Evolutionary conservation across 2,888 invertebrate genomes (phyloP).

Genomic region (Macropis europaea): DNA sequence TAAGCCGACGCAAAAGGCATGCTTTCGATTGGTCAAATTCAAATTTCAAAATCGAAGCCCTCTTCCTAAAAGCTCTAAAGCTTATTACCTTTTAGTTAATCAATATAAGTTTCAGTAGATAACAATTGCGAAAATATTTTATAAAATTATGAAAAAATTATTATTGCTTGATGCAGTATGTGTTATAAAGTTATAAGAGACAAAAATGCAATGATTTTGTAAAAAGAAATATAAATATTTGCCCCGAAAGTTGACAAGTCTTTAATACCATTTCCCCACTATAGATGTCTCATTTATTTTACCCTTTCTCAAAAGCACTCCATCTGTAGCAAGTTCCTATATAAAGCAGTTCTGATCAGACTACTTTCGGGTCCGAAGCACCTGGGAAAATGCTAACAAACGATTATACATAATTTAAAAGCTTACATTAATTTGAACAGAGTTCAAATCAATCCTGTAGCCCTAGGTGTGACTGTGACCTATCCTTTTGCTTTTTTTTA

Average conservation of each 20-base stretch:
- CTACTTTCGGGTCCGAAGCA: slow-evolving; percentile 63
- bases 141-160: not conserved
- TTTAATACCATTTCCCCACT: slow-evolving; percentile 17
- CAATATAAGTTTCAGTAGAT: not conserved
- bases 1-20: not conserved
- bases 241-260: not conserved
- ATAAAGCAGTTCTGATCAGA: slow-evolving; percentile 24
- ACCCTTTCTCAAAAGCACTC: slow-evolving; percentile 49
- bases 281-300: slow-evolving; percentile 50
- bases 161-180: not conserved
- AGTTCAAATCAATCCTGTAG: slow-evolving; percentile 54
- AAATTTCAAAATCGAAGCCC: not conserved
- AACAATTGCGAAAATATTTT: not conserved
- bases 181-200: not conserved
- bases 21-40: not conserved
- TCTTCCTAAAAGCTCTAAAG: not conserved
- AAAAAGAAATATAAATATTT: not conserved
- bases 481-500: slow-evolving; percentile 25
- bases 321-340: slow-evolving; percentile 26
- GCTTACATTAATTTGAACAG: slow-evolving; percentile 63
- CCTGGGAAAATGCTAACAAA: slow-evolving; percentile 66
- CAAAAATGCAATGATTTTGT: not conserved
- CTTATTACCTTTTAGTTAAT: not conserved
- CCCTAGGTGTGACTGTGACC: slow-evolving; percentile 71
- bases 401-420: slow-evolving; percentile 57